Conservation (phyloP, 2,888 invertebrate genomes). For the Muscina levida region DNA sequence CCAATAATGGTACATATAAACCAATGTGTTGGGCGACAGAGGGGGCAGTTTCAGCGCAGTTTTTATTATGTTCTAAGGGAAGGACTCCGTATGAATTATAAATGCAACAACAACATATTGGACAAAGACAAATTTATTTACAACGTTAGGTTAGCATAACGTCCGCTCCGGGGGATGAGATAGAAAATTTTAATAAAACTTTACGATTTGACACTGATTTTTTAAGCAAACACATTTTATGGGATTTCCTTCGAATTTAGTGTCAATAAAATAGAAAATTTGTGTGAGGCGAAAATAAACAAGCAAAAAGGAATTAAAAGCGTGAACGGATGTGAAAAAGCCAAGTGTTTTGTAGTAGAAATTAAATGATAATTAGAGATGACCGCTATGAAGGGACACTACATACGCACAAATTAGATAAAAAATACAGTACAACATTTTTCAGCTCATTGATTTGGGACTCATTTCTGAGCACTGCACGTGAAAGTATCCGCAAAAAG, state of each 20-base stretch:
- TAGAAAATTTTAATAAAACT: conserved; percentile 47
- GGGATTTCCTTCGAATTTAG: conserved; percentile 21
- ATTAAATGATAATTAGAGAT: too few relatives aligned
- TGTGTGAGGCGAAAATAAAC: conserved; percentile 6
- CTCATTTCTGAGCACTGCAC: too few relatives aligned
- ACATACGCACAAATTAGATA: too few relatives aligned
- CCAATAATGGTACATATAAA: conserved; percentile 38
- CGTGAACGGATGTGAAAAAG: not conserved
- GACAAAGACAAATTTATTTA: conserved; percentile 53
- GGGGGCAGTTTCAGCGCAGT: conserved; percentile 4
- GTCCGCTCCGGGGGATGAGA: conserved; percentile 25
- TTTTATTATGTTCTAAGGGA: conserved; percentile 14
- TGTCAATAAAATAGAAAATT: conserved; percentile 42
- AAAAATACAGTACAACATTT: too few relatives aligned
- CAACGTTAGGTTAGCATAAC: conserved; percentile 50
- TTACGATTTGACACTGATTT: conserved; percentile 50
- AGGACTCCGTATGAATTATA: conserved; percentile 25
- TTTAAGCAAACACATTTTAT: conserved; percentile 42
- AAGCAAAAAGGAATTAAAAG: too few relatives aligned
- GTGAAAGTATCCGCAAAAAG: too few relatives aligned
- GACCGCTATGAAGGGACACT: too few relatives aligned
- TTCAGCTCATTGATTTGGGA: too few relatives aligned
- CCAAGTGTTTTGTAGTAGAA: conserved; percentile 26
- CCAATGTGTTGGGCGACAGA: conserved; percentile 8
- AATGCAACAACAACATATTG: conserved; percentile 13